phyloP scores from a whole-genome alignment of 1,140 invertebrate genomes.

The Papilio xuthus region DNA sequence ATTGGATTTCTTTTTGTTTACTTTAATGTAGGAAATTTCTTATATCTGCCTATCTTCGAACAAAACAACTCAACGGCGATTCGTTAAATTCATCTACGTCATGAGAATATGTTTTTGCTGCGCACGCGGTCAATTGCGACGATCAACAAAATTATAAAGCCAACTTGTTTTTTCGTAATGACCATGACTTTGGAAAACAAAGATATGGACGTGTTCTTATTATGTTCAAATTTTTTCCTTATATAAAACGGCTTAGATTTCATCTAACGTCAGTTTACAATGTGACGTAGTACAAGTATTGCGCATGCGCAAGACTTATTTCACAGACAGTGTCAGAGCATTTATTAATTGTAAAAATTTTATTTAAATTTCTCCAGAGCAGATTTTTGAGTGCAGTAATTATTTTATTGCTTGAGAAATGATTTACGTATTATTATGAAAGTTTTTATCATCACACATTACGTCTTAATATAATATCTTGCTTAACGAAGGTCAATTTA shows the following conservation, averaged over 20 bases:
- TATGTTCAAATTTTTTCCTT: background rate
- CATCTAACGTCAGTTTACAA: background rate
- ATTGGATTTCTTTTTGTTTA: no score
- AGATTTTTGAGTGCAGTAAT: background rate
- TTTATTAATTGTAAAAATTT: no score
- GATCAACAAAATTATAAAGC: background rate
- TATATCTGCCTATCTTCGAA: no score
- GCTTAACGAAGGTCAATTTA: no score
- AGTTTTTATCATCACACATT: background rate
- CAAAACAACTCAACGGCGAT: background rate
- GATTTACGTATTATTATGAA: background rate
- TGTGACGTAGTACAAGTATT: no score
- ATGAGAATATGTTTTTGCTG: background rate
- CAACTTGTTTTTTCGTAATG: background rate
- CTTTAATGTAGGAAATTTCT: no score
- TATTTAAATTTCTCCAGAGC: no score
- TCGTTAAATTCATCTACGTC: background rate
- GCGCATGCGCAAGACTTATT: no score
- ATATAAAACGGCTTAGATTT: background rate
- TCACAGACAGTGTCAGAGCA: no score
- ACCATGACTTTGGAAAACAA: background rate
- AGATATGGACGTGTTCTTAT: background rate
- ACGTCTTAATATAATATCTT: no score
- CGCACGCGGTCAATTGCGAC: conserved; percentile 1
- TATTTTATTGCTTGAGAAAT: background rate